These are phyloP conservation scores for Acyrthosiphon pisum DNA, from an alignment of 1,140 invertebrate genomes.

Conservation along the genomic window DNA sequence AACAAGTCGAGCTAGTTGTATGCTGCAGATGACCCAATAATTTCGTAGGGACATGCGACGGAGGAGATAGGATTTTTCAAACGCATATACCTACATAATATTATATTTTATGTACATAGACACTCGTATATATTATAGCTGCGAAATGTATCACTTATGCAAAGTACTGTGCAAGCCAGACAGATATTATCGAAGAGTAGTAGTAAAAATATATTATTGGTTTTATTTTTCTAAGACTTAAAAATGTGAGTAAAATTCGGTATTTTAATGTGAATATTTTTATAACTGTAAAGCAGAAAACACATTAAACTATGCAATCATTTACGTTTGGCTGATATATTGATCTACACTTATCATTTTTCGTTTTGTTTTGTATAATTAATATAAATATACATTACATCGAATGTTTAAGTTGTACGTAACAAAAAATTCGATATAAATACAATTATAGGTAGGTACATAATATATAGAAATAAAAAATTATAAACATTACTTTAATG, in stretches of 20 bases:
- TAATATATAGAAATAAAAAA: too few relatives aligned
- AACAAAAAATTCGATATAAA: too few relatives aligned
- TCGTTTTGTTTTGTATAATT: neutral
- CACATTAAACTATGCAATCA: neutral
- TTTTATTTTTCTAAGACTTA: neutral
- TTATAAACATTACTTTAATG: too few relatives aligned
- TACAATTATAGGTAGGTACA: too few relatives aligned
- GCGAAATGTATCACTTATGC: neutral
- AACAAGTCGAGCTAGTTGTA: neutral
- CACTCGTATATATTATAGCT: neutral
- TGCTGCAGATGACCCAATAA: neutral
- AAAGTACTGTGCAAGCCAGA: neutral
- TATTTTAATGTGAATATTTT: constrained; percentile 4
- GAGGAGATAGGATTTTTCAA: neutral
- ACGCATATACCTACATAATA: neutral
- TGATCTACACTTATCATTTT: neutral
- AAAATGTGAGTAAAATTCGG: neutral
- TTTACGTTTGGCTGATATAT: neutral
- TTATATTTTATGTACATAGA: neutral
- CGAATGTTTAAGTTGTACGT: too few relatives aligned
- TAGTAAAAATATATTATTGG: neutral
- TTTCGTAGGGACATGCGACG: neutral
- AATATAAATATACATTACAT: neutral
- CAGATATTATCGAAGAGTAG: neutral
- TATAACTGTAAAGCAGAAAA: neutral